These are phyloP conservation scores for Nerophis lumbriciformis DNA, from an alignment of 2,113 vertebrate genomes.

Conservation along the genomic window DNA sequence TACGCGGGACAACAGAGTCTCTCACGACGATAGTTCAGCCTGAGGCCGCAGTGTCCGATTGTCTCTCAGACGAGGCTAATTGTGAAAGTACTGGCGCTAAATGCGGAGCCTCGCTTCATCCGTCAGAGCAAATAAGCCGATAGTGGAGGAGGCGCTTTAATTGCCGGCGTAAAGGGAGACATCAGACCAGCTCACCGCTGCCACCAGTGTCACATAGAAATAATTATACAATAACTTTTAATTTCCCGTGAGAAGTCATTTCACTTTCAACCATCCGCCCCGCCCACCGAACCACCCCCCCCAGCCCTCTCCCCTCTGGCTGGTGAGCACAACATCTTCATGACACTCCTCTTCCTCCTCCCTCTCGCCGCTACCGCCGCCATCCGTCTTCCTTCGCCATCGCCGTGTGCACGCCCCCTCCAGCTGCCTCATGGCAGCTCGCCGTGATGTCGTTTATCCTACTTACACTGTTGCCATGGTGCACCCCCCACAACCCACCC, in stretches of 20 bases:
- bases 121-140: slow-evolving; percentile 1
- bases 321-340: slow-evolving; percentile 26
- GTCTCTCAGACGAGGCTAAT: background rate
- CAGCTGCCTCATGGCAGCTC: slow-evolving; percentile 33
- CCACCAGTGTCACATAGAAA: slow-evolving; percentile 37
- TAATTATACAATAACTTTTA: slow-evolving; percentile 49
- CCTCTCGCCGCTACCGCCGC: slow-evolving; percentile 1
- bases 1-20: too few relatives aligned
- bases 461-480: slow-evolving; percentile 48
- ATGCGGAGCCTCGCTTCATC: background rate
- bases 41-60: too few relatives aligned
- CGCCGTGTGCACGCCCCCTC: slow-evolving; percentile 3
- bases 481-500: background rate
- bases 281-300: background rate
- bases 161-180: slow-evolving; percentile 30
- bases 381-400: slow-evolving; percentile 8
- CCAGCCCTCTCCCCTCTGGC: background rate
- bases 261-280: slow-evolving; percentile 37
- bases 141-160: slow-evolving; percentile 11
- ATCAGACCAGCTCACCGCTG: slow-evolving; percentile 14
- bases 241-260: slow-evolving; percentile 50
- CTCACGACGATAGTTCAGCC: too few relatives aligned
- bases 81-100: slow-evolving; percentile 2
- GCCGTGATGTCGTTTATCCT: slow-evolving; percentile 39
- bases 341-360: slow-evolving; percentile 21